phyloP scores from a whole-genome alignment of 1,140 invertebrate genomes.

The Drosophila virilis region DNA sequence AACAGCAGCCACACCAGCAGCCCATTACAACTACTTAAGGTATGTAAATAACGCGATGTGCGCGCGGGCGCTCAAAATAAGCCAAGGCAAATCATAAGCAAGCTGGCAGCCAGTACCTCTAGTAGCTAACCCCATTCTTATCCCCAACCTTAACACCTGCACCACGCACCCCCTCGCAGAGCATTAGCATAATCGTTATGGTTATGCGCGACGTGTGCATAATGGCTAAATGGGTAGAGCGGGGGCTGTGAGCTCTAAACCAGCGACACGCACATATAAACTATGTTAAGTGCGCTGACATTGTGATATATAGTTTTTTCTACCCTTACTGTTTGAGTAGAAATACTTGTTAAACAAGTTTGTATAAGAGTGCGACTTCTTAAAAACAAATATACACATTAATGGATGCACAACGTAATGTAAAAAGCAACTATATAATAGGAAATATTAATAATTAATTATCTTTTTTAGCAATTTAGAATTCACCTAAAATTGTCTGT shows the following conservation, averaged over 20 bases:
- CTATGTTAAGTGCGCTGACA: constrained; percentile 79
- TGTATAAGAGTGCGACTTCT: neutral
- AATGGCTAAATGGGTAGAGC: constrained; percentile 45
- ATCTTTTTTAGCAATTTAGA: too few relatives aligned
- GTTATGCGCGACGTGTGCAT: constrained; percentile 81
- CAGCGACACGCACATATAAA: constrained; percentile 58
- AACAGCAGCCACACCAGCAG: constrained; percentile 31
- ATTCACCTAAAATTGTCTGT: too few relatives aligned
- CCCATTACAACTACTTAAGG: constrained; percentile 81
- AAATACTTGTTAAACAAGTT: neutral
- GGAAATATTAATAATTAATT: too few relatives aligned
- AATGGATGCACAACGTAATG: too few relatives aligned
- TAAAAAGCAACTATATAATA: too few relatives aligned
- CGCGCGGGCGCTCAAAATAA: constrained; percentile 63
- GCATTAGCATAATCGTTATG: constrained; percentile 83
- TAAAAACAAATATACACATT: neutral
- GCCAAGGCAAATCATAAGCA: constrained; percentile 74
- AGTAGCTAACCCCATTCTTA: constrained; percentile 42
- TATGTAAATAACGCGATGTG: constrained; percentile 73
- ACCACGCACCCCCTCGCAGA: constrained; percentile 5
- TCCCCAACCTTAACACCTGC: neutral
- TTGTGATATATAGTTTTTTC: constrained; percentile 71
- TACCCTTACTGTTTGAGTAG: constrained; percentile 19
- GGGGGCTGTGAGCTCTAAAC: constrained; percentile 6
- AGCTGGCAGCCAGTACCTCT: constrained; percentile 42